Base-by-base conservation (phyloP, 2,888 invertebrate genomes). In the Himalopsyche anomala region DNA sequence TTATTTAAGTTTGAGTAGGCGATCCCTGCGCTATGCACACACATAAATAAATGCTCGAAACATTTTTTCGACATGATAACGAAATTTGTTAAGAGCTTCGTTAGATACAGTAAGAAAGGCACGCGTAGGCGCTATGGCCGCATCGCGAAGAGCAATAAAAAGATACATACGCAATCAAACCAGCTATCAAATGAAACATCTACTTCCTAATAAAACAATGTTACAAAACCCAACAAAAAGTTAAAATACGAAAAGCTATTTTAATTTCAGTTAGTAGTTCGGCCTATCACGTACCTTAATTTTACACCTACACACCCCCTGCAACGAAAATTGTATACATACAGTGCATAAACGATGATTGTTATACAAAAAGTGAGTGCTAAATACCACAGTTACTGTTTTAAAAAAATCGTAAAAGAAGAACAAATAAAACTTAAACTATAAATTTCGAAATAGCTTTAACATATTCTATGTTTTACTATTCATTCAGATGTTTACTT, bases 181-280 rank as follows among this genome's bases (percentile, higher is more conserved):
- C 62, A 28, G 62, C 62, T 19, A 62, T 74, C 36, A 74, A 74
- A 74, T 36, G 19, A 74, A 19, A 36, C 38, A 74, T 74, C 74
- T 38, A 36, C 74, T 74, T 74, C 74, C 36, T 74, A 74, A 74
- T 62, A 74, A 74, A 74, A 74, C 36, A 15, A 38, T 74, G 15
- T 74, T 74, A 38, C 38, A 36, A 74, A 36, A 62, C 40, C 38
- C 40, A 80, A 19, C n/a, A n/a, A 80, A 80, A 80, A 80, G 40
- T 80, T 5, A 45, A 80, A 36, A 17, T 45, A 42, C 38, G 36
- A 36, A 74, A 38, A 15, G 3, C 81, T 62, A 54, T 86, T 83
- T 83, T 86, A 83, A 86, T 83, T 86, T 86, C 45, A 81, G 83
- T 83, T 86, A 86, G 83, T 83, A 86, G 86, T 86, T 55, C 80